Conservation (phyloP, 2,113 vertebrate species). For the Otocyon megalotis region DNA sequence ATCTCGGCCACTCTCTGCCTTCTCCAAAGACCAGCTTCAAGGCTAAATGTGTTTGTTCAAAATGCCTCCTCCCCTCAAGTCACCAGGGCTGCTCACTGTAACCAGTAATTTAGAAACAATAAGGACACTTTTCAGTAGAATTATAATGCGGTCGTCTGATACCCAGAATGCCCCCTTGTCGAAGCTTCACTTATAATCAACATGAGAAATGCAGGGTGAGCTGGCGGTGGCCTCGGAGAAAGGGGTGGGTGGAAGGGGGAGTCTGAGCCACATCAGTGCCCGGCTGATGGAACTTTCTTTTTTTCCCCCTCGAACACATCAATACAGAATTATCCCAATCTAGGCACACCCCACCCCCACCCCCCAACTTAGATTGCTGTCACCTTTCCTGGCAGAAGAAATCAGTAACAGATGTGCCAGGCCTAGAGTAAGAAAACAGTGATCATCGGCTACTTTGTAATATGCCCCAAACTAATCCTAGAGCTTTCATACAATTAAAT, state of each 20-base stretch:
- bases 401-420: constrained; percentile 68
- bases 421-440: constrained; percentile 56
- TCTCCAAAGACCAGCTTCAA: not conserved
- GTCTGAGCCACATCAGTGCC: not conserved
- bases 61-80: constrained; percentile 43
- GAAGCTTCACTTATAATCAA: constrained; percentile 69
- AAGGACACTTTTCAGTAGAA: constrained; percentile 80
- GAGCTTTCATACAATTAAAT: constrained; percentile 47
- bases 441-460: constrained; percentile 40
- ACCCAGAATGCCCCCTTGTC: constrained; percentile 64
- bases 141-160: constrained; percentile 78
- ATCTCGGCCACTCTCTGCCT: not conserved
- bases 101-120: constrained; percentile 82
- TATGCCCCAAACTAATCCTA: constrained; percentile 59
- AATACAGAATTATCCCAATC: constrained; percentile 41
- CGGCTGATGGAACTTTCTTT: constrained; percentile 59
- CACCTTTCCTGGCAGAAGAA: constrained; percentile 71
- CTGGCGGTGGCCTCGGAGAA: constrained; percentile 61
- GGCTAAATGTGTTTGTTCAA: constrained; percentile 49
- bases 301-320: constrained; percentile 12
- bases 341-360: not conserved
- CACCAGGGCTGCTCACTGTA: constrained; percentile 68
- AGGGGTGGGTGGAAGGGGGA: not conserved
- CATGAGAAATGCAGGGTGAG: constrained; percentile 63
- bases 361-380: not conserved